Base-by-base conservation (phyloP, 2,797 vertebrate species). In the Cygnus olor region DNA sequence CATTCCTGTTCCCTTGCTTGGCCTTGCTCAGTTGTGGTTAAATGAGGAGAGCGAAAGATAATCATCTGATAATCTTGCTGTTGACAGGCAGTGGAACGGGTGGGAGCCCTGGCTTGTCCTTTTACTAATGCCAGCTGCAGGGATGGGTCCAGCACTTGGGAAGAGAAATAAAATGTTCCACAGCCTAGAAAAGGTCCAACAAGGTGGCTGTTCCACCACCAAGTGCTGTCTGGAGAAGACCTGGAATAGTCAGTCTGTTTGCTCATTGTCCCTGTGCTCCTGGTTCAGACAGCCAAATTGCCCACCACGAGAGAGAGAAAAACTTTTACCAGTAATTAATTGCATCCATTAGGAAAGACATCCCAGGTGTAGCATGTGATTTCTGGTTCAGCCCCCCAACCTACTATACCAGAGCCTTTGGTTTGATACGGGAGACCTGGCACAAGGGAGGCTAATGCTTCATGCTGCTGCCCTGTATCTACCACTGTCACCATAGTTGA, bases 1-100 rank as follows among this genome's bases (percentile, higher is more conserved):
- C 44, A 45, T 36, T 81, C 27, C 61, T 73, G 30, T 93, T 85
- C 40, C 61, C 60, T 73, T 73, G 71, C 32, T 58, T 85, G 80
- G 92, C 93, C 91, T 91, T 78, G 68, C 68, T 89, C 32, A 40
- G 53, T 57, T 87, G 80, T 86, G 94, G 93, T 90, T 94, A 94
- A 90, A 89, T 87, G 74, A 93, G 95, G 95, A 85, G 79, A 96
- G 61, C 28, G 22, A 86, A 78, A 80, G 86, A 36, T 72, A 87
- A 86, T 84, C 34, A 76, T 36, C 78, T 71, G 68, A 89, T 93
- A 68, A 93, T 85, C 69, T 69, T 80, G 44, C 40, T 85, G 18
- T 47, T 85, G 84, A 73, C 10, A 10, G 68, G 82, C 73, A 47
- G 63, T 6, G 81, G 22, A 91, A 73, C n/a, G 91, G 60, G 28